phyloP scores from a whole-genome alignment of 2,113 vertebrate genomes.

The Ammodytes marinus region DNA sequence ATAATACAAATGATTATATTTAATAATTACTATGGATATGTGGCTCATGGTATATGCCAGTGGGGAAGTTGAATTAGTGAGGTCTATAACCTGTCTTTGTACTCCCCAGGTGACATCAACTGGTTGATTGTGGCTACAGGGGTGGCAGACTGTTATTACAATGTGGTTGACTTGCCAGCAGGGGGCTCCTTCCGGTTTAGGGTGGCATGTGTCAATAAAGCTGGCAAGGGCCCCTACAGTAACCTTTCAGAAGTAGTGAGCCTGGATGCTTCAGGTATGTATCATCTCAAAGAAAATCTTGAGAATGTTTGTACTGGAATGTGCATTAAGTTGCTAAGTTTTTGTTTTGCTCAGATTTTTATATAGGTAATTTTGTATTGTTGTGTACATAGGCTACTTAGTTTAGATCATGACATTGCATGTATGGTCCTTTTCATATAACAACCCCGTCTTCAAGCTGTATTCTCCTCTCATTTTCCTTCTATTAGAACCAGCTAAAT shows the following conservation, averaged over 20 bases:
- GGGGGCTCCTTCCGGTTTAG: constrained; percentile 89
- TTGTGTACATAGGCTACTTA: too few relatives aligned
- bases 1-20: neutral
- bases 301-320: neutral
- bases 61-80: neutral
- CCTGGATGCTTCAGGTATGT: constrained; percentile 86
- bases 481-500: constrained; percentile 80
- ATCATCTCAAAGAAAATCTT: neutral
- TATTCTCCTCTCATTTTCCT: neutral
- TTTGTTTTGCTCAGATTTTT: neutral
- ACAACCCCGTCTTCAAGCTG: neutral
- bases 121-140: constrained; percentile 92
- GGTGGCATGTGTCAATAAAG: constrained; percentile 96
- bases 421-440: neutral
- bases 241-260: constrained; percentile 87
- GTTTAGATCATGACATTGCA: neutral
- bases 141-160: constrained; percentile 95
- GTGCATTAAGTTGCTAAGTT: neutral
- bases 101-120: constrained; percentile 86
- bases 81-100: neutral
- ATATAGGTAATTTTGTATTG: neutral
- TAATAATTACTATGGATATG: constrained; percentile 1
- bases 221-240: constrained; percentile 96
- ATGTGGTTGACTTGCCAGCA: constrained; percentile 89
- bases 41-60: neutral